Conservation (phyloP, 2,797 vertebrate genomes). For the Pangasius larnaudii region DNA sequence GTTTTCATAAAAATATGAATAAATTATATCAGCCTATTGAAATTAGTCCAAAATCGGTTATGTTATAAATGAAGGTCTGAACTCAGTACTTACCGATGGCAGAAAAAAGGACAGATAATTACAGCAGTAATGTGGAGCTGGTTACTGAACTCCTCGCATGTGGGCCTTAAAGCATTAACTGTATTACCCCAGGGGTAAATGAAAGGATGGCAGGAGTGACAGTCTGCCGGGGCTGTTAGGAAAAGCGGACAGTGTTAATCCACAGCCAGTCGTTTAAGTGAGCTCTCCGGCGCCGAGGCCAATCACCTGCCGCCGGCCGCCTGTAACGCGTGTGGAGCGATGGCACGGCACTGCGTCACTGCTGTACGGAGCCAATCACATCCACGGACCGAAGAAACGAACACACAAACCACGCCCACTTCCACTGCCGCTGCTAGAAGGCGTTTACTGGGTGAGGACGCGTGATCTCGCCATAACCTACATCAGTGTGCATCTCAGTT, state of each 20-base stretch:
- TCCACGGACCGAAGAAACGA: slow-evolving; percentile 18
- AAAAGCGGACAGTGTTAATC: slow-evolving; percentile 9
- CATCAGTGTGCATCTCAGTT: slow-evolving; percentile 3
- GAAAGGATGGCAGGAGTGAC: neutral
- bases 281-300: slow-evolving; percentile 30
- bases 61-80: neutral
- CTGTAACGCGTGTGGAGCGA: slow-evolving; percentile 63
- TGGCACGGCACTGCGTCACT: slow-evolving; percentile 65
- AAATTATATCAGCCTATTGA: neutral
- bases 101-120: slow-evolving; percentile 34
- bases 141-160: neutral
- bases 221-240: neutral
- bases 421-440: slow-evolving; percentile 52
- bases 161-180: neutral
- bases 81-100: slow-evolving; percentile 48
- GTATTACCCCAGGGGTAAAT: neutral
- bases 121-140: neutral
- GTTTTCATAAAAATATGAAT: neutral
- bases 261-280: slow-evolving; percentile 16
- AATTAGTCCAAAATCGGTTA: neutral
- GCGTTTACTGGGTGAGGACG: slow-evolving; percentile 58
- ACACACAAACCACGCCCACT: slow-evolving; percentile 63
- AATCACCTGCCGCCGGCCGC: slow-evolving; percentile 34
- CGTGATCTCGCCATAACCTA: slow-evolving; percentile 70
- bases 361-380: slow-evolving; percentile 70